Conservation (phyloP, 2,888 invertebrate genomes). For the Thymelicus acteon region DNA sequence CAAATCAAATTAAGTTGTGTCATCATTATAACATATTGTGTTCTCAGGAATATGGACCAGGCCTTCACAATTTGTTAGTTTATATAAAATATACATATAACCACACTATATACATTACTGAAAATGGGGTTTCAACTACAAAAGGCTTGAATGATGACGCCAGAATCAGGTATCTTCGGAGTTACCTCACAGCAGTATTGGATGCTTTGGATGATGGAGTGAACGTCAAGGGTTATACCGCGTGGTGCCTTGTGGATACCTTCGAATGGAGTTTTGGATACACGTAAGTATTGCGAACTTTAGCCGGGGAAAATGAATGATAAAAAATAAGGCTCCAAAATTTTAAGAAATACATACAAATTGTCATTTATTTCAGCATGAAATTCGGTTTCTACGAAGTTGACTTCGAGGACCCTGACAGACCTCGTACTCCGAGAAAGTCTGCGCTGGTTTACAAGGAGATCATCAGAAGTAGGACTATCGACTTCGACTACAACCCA, state of each 20-base stretch:
- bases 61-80: conserved; percentile 45
- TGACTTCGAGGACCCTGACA: conserved; percentile 12
- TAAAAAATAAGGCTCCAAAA: too few species aligned
- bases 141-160: conserved; percentile 63
- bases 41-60: conserved; percentile 46
- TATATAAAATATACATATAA: conserved; percentile 47
- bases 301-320: too few species aligned
- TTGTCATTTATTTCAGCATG: conserved; percentile 13
- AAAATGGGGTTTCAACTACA: conserved; percentile 76
- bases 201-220: conserved; percentile 66
- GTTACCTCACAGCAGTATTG: conserved; percentile 62
- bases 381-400: conserved; percentile 22
- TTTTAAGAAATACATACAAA: neutral
- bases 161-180: conserved; percentile 59
- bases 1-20: neutral
- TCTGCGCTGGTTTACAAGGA: conserved; percentile 75
- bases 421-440: conserved; percentile 18
- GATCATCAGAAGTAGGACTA: conserved; percentile 59
- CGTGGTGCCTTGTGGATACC: conserved; percentile 86
- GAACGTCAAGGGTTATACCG: conserved; percentile 75
- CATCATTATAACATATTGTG: too few species aligned
- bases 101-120: conserved; percentile 63
- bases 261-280: conserved; percentile 85
- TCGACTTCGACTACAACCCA: conserved; percentile 45
- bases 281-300: conserved; percentile 56